Evolutionary conservation across 2,797 vertebrate species (phyloP), one percentile per base, ranked within the genome.

Genomic region (Enoplosus armatus): DNA sequence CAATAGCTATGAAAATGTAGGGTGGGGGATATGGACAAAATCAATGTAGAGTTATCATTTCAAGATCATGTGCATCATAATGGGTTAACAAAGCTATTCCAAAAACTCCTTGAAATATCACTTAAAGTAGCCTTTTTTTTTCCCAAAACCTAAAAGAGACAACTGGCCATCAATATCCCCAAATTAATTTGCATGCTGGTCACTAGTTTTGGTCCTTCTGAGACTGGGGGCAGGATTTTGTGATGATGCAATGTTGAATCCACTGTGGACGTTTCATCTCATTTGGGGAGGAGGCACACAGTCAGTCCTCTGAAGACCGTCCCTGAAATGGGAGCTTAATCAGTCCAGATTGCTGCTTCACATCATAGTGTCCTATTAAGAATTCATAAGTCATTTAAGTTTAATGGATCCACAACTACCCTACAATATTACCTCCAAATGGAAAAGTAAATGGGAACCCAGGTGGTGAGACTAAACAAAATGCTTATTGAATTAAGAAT

Each of bases 371-470:
- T 47, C 41, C 18, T 65, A 66, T 88, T 47, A 77, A 79, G 5
- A 58, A 80, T 50, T 69, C 64, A 68, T 50, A 48, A 66, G 51
- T 64, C 2, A 61, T 77, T 77, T n/a, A 80, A 43, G 33, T 29
- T 51, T 26, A 63, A 47, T 26, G 18, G 45, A 62, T 72, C 63
- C 18, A 78, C 3, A 27, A 20, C 51, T 31, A 43, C 41, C 41
- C 60, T 18, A 24, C 43, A 64, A 63, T 51, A 54, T 45, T 35
- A 53, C 12, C 2, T 2, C 39, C 9, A 61, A 58, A 78, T 72
- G 22, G 20, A 53, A 56, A 41, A 22, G 6, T 35, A 59, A 63
- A 77, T 63, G 37, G 43, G 39, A 20, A 37, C 31, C 8, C 59
- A 73, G 24, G 16, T 59, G 58, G 62, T 26, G n/a, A 20, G 41